Evolutionary conservation across 2,113 vertebrate species (phyloP).

Genomic region (Maccullochella peelii): DNA sequence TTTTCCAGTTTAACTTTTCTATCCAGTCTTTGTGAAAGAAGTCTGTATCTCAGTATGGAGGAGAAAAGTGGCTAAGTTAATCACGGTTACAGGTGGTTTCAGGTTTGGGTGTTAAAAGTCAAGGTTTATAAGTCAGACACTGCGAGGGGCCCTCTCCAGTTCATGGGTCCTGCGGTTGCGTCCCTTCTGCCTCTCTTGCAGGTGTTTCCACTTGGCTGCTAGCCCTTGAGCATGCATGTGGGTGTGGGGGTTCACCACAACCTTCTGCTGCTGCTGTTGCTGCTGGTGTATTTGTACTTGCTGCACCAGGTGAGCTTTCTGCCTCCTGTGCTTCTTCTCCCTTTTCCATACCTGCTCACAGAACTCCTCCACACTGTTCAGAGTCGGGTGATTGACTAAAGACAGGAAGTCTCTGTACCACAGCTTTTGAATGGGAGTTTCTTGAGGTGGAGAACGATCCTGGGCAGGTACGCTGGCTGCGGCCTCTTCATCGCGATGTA

Average conservation of each 20-base stretch:
- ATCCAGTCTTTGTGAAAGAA: conserved; percentile 85
- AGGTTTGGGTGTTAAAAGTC: conserved; percentile 62
- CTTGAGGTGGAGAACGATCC: conserved; percentile 69
- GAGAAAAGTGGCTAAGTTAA: conserved; percentile 43
- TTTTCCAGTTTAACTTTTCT: conserved; percentile 89
- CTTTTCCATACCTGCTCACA: conserved; percentile 99
- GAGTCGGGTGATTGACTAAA: conserved; percentile 95
- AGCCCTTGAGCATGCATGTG: conserved; percentile 78
- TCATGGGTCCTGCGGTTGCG: conserved; percentile 99
- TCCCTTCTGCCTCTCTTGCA: conserved; percentile 97
- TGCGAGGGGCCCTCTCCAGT: conserved; percentile 96
- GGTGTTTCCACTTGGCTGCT: conserved; percentile 95
- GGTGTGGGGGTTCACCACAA: conserved; percentile 59
- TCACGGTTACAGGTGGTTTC: conserved; percentile 55
- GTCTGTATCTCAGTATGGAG: conserved; percentile 77
- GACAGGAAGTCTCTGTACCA: conserved; percentile 99
- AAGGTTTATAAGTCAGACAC: conserved; percentile 88
- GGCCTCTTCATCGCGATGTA: conserved; percentile 88
- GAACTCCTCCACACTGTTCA: conserved; percentile 97
- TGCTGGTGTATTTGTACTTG: conserved; percentile 67
- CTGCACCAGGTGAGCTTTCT: conserved; percentile 86
- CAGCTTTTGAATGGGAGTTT: conserved; percentile 91
- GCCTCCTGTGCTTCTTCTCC: conserved; percentile 93
- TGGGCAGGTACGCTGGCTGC: conserved; percentile 75
- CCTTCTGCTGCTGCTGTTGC: conserved; percentile 74